Conservation (phyloP, 2,113 vertebrate genomes). For the Lepus americanus region DNA sequence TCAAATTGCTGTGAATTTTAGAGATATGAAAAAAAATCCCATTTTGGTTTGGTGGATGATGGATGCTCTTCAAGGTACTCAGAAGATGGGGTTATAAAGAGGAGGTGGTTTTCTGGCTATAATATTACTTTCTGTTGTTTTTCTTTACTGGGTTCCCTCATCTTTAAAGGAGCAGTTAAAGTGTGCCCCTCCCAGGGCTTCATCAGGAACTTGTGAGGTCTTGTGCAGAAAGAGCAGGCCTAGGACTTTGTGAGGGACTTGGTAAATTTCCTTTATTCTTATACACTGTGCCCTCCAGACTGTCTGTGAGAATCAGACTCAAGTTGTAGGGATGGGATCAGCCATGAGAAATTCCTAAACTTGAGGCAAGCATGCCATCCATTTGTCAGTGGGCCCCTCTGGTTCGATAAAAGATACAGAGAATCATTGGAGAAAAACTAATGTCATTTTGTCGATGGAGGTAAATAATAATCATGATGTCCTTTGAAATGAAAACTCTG, state of each 20-base stretch:
- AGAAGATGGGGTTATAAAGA: background rate
- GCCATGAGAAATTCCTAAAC: background rate
- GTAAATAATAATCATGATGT: background rate
- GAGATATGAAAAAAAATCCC: background rate
- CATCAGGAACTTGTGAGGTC: background rate
- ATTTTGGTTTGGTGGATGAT: too few species aligned
- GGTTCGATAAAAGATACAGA: background rate
- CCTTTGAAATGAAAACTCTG: constrained; percentile 11
- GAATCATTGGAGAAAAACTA: background rate
- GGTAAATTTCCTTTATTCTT: too few species aligned
- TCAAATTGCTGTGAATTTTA: fast-evolving
- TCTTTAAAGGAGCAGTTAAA: background rate
- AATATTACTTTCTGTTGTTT: background rate
- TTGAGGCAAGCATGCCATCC: background rate
- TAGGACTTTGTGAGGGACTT: too few species aligned
- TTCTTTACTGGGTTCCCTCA: background rate
- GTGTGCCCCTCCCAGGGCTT: background rate
- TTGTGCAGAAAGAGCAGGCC: too few species aligned
- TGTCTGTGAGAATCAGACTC: background rate
- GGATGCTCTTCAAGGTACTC: background rate
- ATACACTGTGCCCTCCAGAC: too few species aligned
- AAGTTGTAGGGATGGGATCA: background rate
- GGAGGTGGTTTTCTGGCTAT: too few species aligned
- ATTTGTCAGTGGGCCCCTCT: background rate
- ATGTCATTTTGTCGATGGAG: background rate